These are phyloP conservation scores for Hippocampus barbouri DNA, from an alignment of 2,113 vertebrate genomes.

Conservation along the genomic window DNA sequence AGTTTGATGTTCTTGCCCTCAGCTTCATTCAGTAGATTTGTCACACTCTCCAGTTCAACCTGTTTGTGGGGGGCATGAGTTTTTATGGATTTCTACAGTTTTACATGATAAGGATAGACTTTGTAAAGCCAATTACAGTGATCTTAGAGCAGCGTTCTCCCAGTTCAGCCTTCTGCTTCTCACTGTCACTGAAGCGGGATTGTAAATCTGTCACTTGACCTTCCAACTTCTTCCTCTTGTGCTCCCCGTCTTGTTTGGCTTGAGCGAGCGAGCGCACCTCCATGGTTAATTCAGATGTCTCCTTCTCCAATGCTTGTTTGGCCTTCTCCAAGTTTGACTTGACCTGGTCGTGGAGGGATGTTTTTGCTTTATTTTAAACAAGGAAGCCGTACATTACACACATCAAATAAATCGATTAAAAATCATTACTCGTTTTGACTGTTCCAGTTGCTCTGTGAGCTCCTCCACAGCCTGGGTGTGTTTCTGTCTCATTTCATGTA, in stretches of 20 bases:
- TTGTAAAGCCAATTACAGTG: slow-evolving; percentile 70
- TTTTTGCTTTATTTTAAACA: background rate
- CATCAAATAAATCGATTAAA: background rate
- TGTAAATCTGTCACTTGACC: slow-evolving; percentile 86
- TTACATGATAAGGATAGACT: background rate
- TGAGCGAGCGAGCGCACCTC: slow-evolving; percentile 82
- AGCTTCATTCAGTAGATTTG: slow-evolving; percentile 82
- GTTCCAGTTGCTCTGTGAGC: slow-evolving; percentile 90
- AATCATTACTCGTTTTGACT: slow-evolving; percentile 83
- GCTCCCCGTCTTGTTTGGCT: slow-evolving; percentile 88
- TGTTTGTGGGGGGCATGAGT: slow-evolving; percentile 22
- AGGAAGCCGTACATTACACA: background rate
- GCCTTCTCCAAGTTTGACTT: slow-evolving; percentile 89
- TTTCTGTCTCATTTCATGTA: slow-evolving; percentile 94
- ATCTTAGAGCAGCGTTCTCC: slow-evolving; percentile 86
- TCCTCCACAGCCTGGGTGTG: slow-evolving; percentile 88
- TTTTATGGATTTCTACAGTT: background rate
- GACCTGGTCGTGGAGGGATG: slow-evolving; percentile 66
- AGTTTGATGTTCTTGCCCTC: slow-evolving; percentile 92
- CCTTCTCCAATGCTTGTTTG: slow-evolving; percentile 89
- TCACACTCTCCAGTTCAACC: slow-evolving; percentile 87
- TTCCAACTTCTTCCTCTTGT: slow-evolving; percentile 95
- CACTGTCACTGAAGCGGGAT: slow-evolving; percentile 82
- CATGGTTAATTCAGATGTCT: slow-evolving; percentile 78
- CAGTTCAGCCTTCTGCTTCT: slow-evolving; percentile 84